These are phyloP conservation scores for Pachycephala philippinensis DNA, from an alignment of 2,113 vertebrate species.

Conservation along the genomic window DNA sequence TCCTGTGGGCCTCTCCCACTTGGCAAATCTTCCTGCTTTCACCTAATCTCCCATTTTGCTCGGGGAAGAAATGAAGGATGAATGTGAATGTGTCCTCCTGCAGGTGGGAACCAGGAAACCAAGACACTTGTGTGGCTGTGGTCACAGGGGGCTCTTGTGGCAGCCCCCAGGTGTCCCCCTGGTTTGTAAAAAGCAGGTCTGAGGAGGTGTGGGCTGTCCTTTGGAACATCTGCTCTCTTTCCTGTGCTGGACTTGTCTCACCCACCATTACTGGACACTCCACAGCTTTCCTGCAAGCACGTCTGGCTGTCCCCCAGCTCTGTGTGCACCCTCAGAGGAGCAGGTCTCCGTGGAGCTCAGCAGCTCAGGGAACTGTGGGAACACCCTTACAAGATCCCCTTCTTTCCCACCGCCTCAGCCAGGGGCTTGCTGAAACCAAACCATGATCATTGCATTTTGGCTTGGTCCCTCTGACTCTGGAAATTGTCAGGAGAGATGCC, in stretches of 20 bases:
- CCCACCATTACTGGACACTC: not conserved
- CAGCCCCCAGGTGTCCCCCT: not conserved
- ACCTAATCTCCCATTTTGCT: not conserved
- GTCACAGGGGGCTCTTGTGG: not conserved
- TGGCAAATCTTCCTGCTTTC: not conserved
- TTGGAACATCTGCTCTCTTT: not conserved
- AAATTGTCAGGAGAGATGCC: not conserved
- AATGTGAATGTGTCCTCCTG: not conserved
- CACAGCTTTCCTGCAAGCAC: not conserved
- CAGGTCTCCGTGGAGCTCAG: not conserved
- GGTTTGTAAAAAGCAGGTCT: not conserved
- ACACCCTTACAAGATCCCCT: not conserved
- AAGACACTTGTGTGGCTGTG: not conserved
- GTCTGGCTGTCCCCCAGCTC: not conserved
- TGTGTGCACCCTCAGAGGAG: not conserved
- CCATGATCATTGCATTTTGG: rapidly evolving
- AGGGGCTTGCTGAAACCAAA: not conserved
- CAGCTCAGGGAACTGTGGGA: not conserved
- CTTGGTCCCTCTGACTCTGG: not conserved
- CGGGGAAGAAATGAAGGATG: not conserved
- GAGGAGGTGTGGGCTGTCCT: not conserved
- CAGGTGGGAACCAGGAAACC: not conserved
- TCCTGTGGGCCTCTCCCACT: not conserved
- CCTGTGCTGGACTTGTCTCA: not conserved
- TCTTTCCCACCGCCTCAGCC: not conserved